Evolutionary conservation across 1,140 invertebrate species (phyloP).

Genomic region (Prorops nasuta): DNA sequence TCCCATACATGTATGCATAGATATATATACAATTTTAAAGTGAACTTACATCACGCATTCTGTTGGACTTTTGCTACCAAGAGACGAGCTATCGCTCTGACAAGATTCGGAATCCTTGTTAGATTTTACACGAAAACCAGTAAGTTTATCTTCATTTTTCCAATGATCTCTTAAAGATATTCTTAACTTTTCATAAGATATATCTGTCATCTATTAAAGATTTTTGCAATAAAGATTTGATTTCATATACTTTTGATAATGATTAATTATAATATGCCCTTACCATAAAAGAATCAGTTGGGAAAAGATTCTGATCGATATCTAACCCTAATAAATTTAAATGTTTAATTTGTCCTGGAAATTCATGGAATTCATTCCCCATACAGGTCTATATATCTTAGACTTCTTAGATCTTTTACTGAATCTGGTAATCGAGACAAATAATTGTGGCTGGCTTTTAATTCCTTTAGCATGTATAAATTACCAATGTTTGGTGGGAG

Average conservation of each 20-base stretch:
- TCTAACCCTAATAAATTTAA: slow-evolving; percentile 30
- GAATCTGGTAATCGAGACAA: slow-evolving; percentile 27
- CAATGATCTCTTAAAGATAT: slow-evolving; percentile 7
- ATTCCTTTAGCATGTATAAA: slow-evolving; percentile 20
- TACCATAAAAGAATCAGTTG: slow-evolving; percentile 18
- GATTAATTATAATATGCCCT: no score
- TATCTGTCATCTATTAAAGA: slow-evolving; percentile 13
- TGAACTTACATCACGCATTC: no score
- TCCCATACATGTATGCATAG: no score
- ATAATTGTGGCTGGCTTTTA: slow-evolving; percentile 24
- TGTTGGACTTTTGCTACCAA: no score
- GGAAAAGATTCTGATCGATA: slow-evolving; percentile 32
- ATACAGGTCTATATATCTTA: slow-evolving; percentile 37
- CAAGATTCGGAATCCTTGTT: no score
- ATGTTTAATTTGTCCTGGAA: slow-evolving; percentile 12
- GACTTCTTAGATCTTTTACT: slow-evolving; percentile 20
- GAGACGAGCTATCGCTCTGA: no score
- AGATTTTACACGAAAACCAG: no score
- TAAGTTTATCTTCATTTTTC: slow-evolving; percentile 8
- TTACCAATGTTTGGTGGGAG: slow-evolving; percentile 31
- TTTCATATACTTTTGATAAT: no score
- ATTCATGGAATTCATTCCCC: slow-evolving; percentile 26
- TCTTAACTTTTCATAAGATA: slow-evolving; percentile 15
- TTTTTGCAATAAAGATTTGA: no score
- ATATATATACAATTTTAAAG: no score